Evolutionary conservation across 2,797 vertebrate genomes (phyloP).

Genomic region (Manis javanica): DNA sequence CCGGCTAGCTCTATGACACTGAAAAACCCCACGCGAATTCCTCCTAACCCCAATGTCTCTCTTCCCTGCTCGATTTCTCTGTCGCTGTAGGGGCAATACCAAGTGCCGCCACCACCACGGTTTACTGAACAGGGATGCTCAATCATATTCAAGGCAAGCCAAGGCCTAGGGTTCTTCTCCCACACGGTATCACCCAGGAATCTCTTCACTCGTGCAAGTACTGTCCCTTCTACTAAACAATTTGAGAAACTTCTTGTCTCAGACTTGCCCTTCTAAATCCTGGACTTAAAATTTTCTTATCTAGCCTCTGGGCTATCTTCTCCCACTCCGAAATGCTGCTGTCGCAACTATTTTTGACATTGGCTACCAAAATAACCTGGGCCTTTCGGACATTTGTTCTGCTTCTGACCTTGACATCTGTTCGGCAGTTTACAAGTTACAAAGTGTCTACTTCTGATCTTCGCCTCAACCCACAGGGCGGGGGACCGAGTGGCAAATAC

Average conservation of each 20-base stretch:
- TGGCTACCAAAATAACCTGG: constrained; percentile 36
- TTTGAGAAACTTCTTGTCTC: background rate
- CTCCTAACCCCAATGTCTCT: background rate
- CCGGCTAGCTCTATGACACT: background rate
- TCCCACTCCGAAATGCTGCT: background rate
- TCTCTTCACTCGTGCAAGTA: background rate
- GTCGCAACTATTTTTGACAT: constrained; percentile 23
- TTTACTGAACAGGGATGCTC: background rate
- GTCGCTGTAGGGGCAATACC: background rate
- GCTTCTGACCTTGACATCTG: constrained; percentile 56
- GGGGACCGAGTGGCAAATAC: background rate
- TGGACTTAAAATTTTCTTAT: background rate
- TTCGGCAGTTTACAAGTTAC: constrained; percentile 27
- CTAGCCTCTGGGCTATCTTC: background rate
- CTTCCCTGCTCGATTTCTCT: background rate
- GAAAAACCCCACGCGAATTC: background rate
- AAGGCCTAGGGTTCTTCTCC: background rate
- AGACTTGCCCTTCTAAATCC: background rate
- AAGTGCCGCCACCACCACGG: background rate
- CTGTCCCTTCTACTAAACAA: background rate
- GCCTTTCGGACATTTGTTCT: background rate
- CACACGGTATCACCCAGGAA: background rate
- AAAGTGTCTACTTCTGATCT: constrained; percentile 42
- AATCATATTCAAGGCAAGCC: background rate
- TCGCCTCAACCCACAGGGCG: background rate